phyloP scores from a whole-genome alignment of 2,113 vertebrate genomes.

The Ictalurus punctatus region DNA sequence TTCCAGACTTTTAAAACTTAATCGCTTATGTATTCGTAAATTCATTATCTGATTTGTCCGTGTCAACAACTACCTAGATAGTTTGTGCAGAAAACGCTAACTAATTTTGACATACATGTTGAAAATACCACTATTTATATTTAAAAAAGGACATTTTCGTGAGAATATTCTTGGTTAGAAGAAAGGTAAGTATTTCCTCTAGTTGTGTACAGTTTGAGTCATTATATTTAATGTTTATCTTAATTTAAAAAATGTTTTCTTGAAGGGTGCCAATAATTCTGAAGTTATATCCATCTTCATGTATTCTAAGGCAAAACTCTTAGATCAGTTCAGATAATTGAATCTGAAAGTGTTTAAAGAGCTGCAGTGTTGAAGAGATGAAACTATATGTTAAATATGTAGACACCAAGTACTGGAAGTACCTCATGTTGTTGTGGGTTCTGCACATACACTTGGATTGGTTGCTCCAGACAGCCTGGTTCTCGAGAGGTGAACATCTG shows the following conservation, averaged over 20 bases:
- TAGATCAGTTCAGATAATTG: neutral
- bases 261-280: neutral
- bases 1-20: neutral
- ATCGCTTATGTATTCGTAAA: neutral
- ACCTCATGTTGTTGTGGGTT: constrained; percentile 79
- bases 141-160: neutral
- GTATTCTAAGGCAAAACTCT: neutral
- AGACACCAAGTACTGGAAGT: constrained; percentile 4
- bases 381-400: neutral
- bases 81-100: neutral
- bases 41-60: neutral
- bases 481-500: constrained; percentile 72
- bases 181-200: neutral
- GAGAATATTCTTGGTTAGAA: neutral
- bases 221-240: neutral
- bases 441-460: constrained; percentile 62
- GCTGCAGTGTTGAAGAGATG: neutral
- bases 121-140: neutral
- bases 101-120: neutral
- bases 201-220: neutral
- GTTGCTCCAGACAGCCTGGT: constrained; percentile 65
- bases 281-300: neutral
- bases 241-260: neutral
- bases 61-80: neutral
- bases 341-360: neutral